Base-by-base conservation (phyloP, 2,113 vertebrate species). In the Neopipo cinnamomea region DNA sequence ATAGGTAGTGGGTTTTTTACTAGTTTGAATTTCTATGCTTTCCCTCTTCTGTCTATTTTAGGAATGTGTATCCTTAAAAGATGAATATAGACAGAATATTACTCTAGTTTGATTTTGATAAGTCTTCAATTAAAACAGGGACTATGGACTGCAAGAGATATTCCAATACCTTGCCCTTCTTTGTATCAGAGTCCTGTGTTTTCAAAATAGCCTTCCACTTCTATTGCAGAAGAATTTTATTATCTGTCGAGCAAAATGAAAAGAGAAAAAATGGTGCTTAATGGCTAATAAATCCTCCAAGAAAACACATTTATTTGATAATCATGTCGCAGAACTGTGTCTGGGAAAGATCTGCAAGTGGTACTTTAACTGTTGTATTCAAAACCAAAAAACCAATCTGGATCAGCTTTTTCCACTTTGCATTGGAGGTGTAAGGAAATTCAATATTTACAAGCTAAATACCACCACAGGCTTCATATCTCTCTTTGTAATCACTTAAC, bases 371-470 rank as follows among this genome's bases (percentile, higher is more conserved):
- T 66, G 21, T 42, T 56, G 20, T 58, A 41, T 15, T 85, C 65
- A 41, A 76, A 91, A 74, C 62, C 74, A 93, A 76, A 82, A 94
- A 82, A 35, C 0, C 77, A 95, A 72, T 88, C 58, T 85, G 46
- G 33, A 76, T 89, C 70, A 73, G 46, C 62, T 95, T 95, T 94
- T 87, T 61, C 27, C 42, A 41, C 41, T 94, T 89, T 73, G 55
- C 33, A 42, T 93, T 92, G 79, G 85, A 89, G 42, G 85, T 94
- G 78, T 50, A 79, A 96, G 94, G 70, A 89, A 91, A 85, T 84
- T 82, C 85, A 82, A 82, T 95, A 93, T 88, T 93, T 93, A 96
- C 93, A 93, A 82, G 66, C 74, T 95, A 90, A 95, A 91, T 93
- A 76, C 50, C 75, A 89, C 74, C 8, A 7, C 27, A 82, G 71